Evolutionary conservation across 2,113 vertebrate species (phyloP).

Genomic region (Siniperca knerii): DNA sequence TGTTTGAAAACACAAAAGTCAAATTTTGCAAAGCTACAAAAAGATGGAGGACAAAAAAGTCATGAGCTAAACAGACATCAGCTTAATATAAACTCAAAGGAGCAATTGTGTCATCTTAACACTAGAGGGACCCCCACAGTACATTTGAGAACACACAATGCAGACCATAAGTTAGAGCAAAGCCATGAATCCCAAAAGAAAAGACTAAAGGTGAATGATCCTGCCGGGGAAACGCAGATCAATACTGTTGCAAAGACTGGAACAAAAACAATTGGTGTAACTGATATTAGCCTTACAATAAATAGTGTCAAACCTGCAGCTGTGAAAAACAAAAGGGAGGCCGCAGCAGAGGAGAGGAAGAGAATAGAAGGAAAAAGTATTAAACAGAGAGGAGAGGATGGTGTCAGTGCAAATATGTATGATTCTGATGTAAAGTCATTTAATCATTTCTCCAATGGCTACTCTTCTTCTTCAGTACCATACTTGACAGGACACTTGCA

Average conservation of each 20-base stretch:
- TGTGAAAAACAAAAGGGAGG: rapidly evolving
- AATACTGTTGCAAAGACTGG: rapidly evolving
- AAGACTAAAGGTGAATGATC: rapidly evolving
- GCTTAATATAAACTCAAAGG: background rate
- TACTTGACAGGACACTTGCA: rapidly evolving
- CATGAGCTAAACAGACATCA: background rate
- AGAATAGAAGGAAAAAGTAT: too few relatives aligned
- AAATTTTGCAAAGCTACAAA: background rate
- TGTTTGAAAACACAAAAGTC: background rate
- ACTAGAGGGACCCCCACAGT: background rate
- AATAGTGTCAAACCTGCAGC: background rate
- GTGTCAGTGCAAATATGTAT: background rate
- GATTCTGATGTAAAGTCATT: background rate
- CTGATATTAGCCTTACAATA: background rate
- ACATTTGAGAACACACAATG: background rate
- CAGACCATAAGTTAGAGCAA: rapidly evolving
- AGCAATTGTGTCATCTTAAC: background rate
- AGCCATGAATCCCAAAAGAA: background rate
- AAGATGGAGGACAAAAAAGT: background rate
- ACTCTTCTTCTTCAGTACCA: rapidly evolving
- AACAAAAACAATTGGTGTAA: background rate
- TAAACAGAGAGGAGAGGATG: background rate
- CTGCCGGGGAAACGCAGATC: background rate
- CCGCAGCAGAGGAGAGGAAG: rapidly evolving
- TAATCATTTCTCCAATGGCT: background rate